Percentiles rank a stretch among this genome's conserved stretches.
Evolutionary conservation across 2,797 vertebrate species (phyloP).

Genomic region (Cyprinodon diabolis): DNA sequence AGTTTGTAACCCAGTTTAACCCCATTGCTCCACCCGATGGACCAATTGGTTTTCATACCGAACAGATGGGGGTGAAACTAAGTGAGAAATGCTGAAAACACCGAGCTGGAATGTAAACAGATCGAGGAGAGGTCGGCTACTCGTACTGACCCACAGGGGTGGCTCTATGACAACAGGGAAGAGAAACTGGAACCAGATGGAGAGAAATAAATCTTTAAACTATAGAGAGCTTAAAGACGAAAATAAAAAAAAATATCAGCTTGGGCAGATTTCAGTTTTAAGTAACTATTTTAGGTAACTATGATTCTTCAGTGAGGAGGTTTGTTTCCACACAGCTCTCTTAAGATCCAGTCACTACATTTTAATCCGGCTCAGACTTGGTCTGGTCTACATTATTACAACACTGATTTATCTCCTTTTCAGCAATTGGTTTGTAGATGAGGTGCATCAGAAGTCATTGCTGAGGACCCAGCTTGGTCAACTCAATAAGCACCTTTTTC

Average conservation of each 20-base stretch:
- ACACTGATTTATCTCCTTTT: not conserved
- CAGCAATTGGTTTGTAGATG: not conserved
- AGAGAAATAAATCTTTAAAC: no score
- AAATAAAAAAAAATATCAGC: no score
- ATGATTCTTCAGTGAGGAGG: no score
- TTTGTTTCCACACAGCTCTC: no score
- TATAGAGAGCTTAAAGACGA: no score
- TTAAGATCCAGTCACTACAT: no score
- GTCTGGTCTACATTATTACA: no score
- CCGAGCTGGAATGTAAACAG: not conserved
- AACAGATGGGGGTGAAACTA: not conserved
- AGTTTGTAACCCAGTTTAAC: not conserved
- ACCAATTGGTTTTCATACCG: slow-evolving; percentile 12
- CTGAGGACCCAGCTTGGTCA: not conserved
- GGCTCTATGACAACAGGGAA: not conserved
- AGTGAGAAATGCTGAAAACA: not conserved
- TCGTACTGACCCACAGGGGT: not conserved
- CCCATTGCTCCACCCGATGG: not conserved
- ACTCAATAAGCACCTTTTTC: no score
- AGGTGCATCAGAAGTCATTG: not conserved
- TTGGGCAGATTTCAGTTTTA: no score
- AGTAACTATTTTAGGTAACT: no score
- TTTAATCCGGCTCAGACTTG: no score
- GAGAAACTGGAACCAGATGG: no score
- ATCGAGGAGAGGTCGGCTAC: not conserved